Conservation (phyloP, 2,113 vertebrate species). For the Chrysemys picta region DNA sequence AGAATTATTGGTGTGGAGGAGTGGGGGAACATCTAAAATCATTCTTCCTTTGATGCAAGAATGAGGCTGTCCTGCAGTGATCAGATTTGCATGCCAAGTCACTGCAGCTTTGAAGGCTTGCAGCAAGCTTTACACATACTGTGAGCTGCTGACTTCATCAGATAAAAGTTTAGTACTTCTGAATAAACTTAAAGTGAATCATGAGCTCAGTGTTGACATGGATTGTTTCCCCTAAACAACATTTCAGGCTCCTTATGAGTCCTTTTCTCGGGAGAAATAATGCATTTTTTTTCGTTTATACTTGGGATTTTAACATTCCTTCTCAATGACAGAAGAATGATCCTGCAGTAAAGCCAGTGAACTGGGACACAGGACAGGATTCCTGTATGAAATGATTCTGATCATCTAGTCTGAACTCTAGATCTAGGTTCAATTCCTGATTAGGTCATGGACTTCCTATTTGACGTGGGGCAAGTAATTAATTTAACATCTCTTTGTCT, state of each 20-base stretch:
- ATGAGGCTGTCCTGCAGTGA: constrained; percentile 70
- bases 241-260: background rate
- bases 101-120: constrained; percentile 69
- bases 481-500: background rate
- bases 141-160: constrained; percentile 63
- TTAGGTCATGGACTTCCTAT: background rate
- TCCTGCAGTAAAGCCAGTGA: background rate
- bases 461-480: background rate
- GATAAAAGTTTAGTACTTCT: constrained; percentile 62
- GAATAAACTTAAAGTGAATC: constrained; percentile 64
- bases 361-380: background rate
- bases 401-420: background rate
- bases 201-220: constrained; percentile 32
- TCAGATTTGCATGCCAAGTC: constrained; percentile 71
- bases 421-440: background rate
- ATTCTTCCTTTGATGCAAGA: constrained; percentile 76
- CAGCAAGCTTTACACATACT: constrained; percentile 39
- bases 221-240: constrained; percentile 28
- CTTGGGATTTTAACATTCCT: background rate
- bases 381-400: background rate
- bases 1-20: constrained; percentile 47
- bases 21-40: constrained; percentile 27
- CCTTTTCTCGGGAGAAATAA: constrained; percentile 12
- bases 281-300: background rate
- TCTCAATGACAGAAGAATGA: background rate